Evolutionary conservation across 2,113 vertebrate genomes (phyloP), one percentile per base, ranked within the genome.

Genomic region (Montifringilla adamsi): DNA sequence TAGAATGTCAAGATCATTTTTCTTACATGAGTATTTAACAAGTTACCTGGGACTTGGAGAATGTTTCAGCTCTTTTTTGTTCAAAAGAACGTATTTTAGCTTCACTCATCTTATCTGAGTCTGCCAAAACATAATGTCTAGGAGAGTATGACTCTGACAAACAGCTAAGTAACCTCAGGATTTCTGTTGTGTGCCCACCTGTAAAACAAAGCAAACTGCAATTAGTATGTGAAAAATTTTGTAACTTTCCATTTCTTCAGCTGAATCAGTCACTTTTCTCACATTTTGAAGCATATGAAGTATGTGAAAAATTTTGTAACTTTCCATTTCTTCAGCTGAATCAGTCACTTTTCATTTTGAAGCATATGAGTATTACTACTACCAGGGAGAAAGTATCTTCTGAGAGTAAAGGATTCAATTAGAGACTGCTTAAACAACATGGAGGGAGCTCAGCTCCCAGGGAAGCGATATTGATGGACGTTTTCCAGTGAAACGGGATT

Each of bases 181-280:
- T 98, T 97, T 99, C 99, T 49, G 99, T 98, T 39, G 99, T 99
- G 78, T 99, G 99, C 11, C 99, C 99, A 30, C 99, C 99, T 99
- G 92, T 15, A 86, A 95, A 90, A 55, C 75, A 91, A 87, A 75
- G 63, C 7, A 88, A 86, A 78, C 31, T 68, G 13, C 62, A 84
- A 46, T 84, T 85, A 84, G 30, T 19, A 46, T 7, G 41, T 13
- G 20, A 90, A 81, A 73, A 84, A 46, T 2, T 5, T 12, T 0
- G 0, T 52, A 78, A n/a, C 7, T 49, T 88, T 43, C 37, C 16
- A 28, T 58, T 76, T 86, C 46, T 74, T 83, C 50, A 77, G 41
- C 41, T 62, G 26, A 50, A 83, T 86, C 19, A 27, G 52, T 15
- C n/a, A 37, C 23, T 80, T 69, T 52, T 59, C n/a, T n/a, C n/a